Base-by-base conservation (phyloP, 2,888 invertebrate species). In the Vandiemenella viatica region DNA sequence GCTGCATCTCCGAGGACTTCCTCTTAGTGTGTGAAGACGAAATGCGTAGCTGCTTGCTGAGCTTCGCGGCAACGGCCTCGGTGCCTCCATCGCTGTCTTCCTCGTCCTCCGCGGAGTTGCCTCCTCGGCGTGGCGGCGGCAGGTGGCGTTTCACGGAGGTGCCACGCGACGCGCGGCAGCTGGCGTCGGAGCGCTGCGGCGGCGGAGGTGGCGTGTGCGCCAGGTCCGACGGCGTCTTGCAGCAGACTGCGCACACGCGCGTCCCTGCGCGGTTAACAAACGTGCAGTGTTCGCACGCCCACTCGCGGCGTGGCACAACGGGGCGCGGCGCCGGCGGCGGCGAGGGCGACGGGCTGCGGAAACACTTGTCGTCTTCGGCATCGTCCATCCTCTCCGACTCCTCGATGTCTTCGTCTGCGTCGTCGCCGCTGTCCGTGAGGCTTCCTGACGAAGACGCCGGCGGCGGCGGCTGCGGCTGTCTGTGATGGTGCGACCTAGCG, bases 251-350 rank as follows among this genome's bases (percentile, higher is more conserved):
- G 62, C 91, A 91, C 37, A 91, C 83, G 57, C 81, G 78, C 0
- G 80, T 77, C 17, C 81, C 83, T 0, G 83, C 69, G 52, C 83
- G 81, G 62, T 92, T 92, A 3, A 89, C 82, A 62, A 80, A 90
- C 0, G 91, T 92, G 62, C 91, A 92, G 61, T 89, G 87, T 60
- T 88, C 86, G 64, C 91, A 92, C 55, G 85, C 79, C 91, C 91
- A 92, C 48, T 75, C 69, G 13, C 74, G 68, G 37, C 65, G 67
- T 0, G 79, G 76, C 50, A 46, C 56, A 45, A 43, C 50, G 45
- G 8, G 61, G 58, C 37, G 58, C 13, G 74, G 70, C 1, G 71
- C 69, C 13, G 71, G 69, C 46, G 66, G 69, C 2, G 66, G 70
- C 23, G 65, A 58, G 26, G 60, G 63, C 45, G 37, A 55, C 50